These are phyloP conservation scores for Montipora sp. DNA, from an alignment of 64 coral and sea anemone species.

Conservation along the genomic window DNA sequence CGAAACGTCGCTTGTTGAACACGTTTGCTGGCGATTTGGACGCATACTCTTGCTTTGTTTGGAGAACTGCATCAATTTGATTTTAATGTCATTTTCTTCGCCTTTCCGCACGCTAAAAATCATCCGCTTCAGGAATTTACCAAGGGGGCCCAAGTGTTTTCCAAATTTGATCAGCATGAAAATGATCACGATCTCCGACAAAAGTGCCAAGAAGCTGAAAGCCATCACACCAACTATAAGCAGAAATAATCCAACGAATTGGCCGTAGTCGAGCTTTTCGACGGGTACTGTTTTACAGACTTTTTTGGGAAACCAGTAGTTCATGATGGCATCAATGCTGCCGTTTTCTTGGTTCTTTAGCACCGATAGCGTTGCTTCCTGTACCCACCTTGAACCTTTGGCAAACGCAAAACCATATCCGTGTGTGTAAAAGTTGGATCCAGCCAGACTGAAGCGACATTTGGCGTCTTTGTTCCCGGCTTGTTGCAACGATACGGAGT, in stretches of 20 bases:
- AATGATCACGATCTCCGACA: constrained; percentile 47
- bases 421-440: constrained; percentile 39
- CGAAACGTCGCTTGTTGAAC: too few species aligned
- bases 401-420: constrained; percentile 54
- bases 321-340: constrained; percentile 42
- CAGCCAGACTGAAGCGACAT: constrained; percentile 49
- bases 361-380: constrained; percentile 51
- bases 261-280: not conserved
- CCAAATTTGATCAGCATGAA: constrained; percentile 48
- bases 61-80: constrained; percentile 31
- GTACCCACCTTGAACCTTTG: constrained; percentile 45
- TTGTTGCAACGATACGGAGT: constrained; percentile 52
- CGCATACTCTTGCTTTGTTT: not conserved
- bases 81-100: constrained; percentile 28
- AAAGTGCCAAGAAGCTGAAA: constrained; percentile 20
- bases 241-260: constrained; percentile 61
- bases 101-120: constrained; percentile 51
- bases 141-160: constrained; percentile 16
- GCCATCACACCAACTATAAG: constrained; percentile 24
- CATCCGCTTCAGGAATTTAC: constrained; percentile 10
- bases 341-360: constrained; percentile 74
- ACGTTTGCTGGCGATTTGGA: too few species aligned
- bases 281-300: not conserved
- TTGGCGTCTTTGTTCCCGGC: constrained; percentile 16
- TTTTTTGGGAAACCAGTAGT: constrained; percentile 49